A percentile compares a stretch with the other conserved stretches of the same genome.
These are phyloP conservation scores for Notarius lentiginosus DNA, from an alignment of 2,113 vertebrate species.

Conservation along the genomic window DNA sequence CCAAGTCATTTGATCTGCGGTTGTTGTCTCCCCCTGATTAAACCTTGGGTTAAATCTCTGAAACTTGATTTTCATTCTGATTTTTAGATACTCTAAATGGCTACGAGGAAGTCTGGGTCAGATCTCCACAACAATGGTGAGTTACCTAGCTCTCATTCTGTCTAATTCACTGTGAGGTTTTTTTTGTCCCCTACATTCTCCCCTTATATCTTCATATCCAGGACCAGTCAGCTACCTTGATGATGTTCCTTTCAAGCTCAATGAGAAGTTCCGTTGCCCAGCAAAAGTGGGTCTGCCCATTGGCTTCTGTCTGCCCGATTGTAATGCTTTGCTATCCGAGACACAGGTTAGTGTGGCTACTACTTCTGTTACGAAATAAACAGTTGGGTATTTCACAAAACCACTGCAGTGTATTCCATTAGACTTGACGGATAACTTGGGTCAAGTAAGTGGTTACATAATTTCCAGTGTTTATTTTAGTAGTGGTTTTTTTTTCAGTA, in stretches of 20 bases:
- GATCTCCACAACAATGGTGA: slow-evolving; percentile 89
- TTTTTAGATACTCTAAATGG: slow-evolving; percentile 90
- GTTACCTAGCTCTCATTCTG: slow-evolving; percentile 50
- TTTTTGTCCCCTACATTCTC: not conserved
- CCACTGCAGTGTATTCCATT: not conserved
- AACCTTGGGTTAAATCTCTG: not conserved
- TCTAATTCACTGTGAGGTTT: not conserved
- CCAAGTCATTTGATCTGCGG: too few relatives aligned
- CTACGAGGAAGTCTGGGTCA: slow-evolving; percentile 92
- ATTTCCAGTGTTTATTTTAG: not conserved
- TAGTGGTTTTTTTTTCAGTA: not conserved
- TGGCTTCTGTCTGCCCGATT: slow-evolving; percentile 86
- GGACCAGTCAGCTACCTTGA: slow-evolving; percentile 96
- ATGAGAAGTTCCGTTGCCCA: slow-evolving; percentile 91
- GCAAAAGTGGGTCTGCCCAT: slow-evolving; percentile 92
- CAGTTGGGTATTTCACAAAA: not conserved
- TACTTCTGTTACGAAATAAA: not conserved
- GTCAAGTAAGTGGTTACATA: not conserved
- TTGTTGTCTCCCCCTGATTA: not conserved
- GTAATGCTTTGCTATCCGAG: slow-evolving; percentile 75
- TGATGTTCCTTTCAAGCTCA: slow-evolving; percentile 96
- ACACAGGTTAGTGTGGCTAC: slow-evolving; percentile 75
- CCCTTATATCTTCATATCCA: slow-evolving; percentile 59
- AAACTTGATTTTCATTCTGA: not conserved
- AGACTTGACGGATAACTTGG: not conserved